Percentiles rank a stretch among this genome's conserved stretches.
Conservation (phyloP, 2,797 vertebrate species). For the Anas bahamensis region DNA sequence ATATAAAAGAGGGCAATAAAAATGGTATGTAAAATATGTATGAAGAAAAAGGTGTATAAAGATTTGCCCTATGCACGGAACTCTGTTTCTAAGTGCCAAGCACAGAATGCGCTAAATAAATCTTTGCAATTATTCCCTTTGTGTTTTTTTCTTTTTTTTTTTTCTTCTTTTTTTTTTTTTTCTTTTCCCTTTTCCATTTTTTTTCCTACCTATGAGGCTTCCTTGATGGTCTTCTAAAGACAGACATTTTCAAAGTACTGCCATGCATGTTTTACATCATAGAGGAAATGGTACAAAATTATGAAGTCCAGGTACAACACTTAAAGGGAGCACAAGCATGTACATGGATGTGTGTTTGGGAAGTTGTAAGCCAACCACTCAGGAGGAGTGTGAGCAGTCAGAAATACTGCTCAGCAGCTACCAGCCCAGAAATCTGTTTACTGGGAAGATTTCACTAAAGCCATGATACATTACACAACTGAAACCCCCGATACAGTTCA, state of each 20-base stretch:
- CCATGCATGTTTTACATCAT: background rate
- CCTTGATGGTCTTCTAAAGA: background rate
- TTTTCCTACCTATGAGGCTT: conserved; percentile 26
- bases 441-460: background rate
- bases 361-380: background rate
- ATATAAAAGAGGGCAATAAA: conserved; percentile 87
- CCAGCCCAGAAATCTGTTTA: background rate
- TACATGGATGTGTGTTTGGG: too few species aligned
- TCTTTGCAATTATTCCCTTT: conserved; percentile 84
- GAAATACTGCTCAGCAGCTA: background rate
- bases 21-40: conserved; percentile 87
- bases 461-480: background rate
- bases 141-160: conserved; percentile 44
- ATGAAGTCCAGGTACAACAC: background rate
- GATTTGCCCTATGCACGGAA: conserved; percentile 84
- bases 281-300: background rate
- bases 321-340: background rate
- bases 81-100: conserved; percentile 97
- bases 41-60: conserved; percentile 88
- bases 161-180: background rate
- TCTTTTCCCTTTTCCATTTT: conserved; percentile 63
- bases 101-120: conserved; percentile 94
- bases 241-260: background rate
- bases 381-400: background rate
- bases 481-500: background rate